Evolutionary conservation across 2,888 invertebrate genomes (phyloP), one percentile per base, ranked within the genome.

Genomic region (Lithodes maja): DNA sequence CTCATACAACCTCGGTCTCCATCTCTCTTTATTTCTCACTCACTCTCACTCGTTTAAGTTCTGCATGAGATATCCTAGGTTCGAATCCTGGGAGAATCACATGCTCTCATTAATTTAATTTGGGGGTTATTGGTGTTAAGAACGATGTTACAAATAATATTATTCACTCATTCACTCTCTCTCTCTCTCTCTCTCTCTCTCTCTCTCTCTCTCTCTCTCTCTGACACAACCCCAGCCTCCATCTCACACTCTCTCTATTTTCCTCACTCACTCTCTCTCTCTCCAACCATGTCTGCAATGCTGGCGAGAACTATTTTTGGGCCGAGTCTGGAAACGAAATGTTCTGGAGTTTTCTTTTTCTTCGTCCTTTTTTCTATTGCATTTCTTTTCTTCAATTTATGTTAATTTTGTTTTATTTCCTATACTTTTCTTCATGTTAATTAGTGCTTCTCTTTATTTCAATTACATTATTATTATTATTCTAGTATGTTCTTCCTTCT

Each of bases 131-230:
- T 33, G 33, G 0, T 33, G 33, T 33, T 33, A 33, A 33, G 33
- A n/a, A 33, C n/a, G 15, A 5, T 12, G 7, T 3, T 74, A 3
- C 74, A 17, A 74, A 7, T 33, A 3, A 12, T 17, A 5, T n/a
- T n/a, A 74, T 5, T 33, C n/a, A 17, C 15, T 5, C 74, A 7
- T n/a, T 5, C 15, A 7, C 74, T 74, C 15, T 17, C 74, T 5
- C n/a, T 33, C 74, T 74, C 15, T 33, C 75, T 75, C 33, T 33
- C 75, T 7, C 55, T 55, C 55, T 81, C 33, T 81, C 49, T 81
- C 61, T 49, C 68, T 68, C 81, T 81, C 81, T 68, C 81, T 68
- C 81, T 68, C 81, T 68, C 61, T 61, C 61, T 61, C 61, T 61
- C 61, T 61, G 7, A 61, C 7, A 7, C 12, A 61, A 61, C 61